phyloP scores from a whole-genome alignment of 2,888 invertebrate genomes.

The Scaptomyza reducta region DNA sequence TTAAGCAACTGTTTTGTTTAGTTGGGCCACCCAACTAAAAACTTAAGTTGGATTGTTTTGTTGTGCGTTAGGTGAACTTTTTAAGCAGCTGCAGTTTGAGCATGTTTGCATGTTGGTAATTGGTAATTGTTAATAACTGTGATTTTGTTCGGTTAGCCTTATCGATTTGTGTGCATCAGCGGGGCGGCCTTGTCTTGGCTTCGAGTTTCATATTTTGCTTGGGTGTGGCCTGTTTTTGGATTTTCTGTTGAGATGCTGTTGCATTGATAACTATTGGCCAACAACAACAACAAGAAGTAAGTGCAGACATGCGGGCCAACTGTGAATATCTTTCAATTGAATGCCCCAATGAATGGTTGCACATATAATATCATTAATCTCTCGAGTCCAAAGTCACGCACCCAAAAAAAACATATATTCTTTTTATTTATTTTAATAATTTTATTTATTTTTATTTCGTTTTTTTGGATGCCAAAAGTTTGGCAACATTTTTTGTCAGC shows the following conservation, averaged over 20 bases:
- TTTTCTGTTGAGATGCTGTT: slow-evolving; percentile 29
- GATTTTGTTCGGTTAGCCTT: slow-evolving; percentile 31
- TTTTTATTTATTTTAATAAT: slow-evolving; percentile 29
- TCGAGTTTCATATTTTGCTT: not conserved
- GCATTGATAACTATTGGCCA: slow-evolving; percentile 44
- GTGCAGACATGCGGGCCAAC: slow-evolving; percentile 70
- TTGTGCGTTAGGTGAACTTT: slow-evolving; percentile 46
- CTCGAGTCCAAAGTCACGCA: slow-evolving; percentile 39
- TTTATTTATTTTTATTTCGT: slow-evolving; percentile 35
- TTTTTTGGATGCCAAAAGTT: slow-evolving; percentile 44
- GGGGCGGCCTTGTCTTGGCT: slow-evolving; percentile 7
- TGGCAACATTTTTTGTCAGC: slow-evolving; percentile 40
- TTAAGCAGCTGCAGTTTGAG: slow-evolving; percentile 26
- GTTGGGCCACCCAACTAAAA: not conserved
- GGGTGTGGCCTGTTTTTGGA: slow-evolving; percentile 24
- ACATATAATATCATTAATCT: slow-evolving; percentile 29
- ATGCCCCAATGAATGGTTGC: slow-evolving; percentile 26
- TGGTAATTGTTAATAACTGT: slow-evolving; percentile 15
- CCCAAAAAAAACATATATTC: slow-evolving; percentile 5
- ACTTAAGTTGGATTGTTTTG: slow-evolving; percentile 21
- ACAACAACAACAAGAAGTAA: slow-evolving; percentile 20
- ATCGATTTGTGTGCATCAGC: slow-evolving; percentile 55
- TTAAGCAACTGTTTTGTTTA: slow-evolving; percentile 8
- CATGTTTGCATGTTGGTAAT: slow-evolving; percentile 59
- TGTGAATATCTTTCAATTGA: slow-evolving; percentile 52